Percentiles rank a stretch among this genome's conserved stretches.
Conservation (phyloP, 2,797 vertebrate species). For the Falco cherrug region DNA sequence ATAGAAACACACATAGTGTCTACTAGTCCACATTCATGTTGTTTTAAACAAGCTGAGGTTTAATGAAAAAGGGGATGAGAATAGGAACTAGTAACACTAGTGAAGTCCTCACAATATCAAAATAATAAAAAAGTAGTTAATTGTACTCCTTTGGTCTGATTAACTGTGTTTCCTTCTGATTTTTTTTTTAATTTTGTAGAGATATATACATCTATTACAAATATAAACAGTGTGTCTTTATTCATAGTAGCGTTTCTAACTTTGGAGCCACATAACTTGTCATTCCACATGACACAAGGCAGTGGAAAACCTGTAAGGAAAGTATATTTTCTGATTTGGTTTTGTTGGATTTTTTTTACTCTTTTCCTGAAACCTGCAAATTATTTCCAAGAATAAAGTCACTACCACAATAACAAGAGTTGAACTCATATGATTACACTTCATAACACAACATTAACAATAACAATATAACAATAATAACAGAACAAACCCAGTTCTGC, state of each 20-base stretch:
- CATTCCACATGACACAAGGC: neutral
- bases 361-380: neutral
- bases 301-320: neutral
- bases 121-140: neutral
- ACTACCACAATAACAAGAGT: neutral
- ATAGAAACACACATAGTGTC: neutral
- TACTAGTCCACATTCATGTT: neutral
- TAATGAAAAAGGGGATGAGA: neutral
- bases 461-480: too few relatives aligned
- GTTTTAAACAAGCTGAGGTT: constrained; percentile 3
- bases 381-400: neutral
- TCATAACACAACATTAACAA: neutral
- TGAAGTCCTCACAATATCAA: neutral
- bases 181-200: neutral
- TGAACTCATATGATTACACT: neutral
- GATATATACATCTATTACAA: neutral
- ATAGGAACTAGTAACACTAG: neutral
- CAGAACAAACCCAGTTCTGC: neutral
- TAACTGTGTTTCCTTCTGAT: neutral
- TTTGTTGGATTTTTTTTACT: neutral
- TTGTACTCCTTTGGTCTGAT: neutral
- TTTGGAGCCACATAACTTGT: neutral
- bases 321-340: neutral
- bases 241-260: neutral
- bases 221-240: neutral